Percentiles rank a stretch among this genome's conserved stretches.
phyloP scores from a whole-genome alignment of 1,140 invertebrate genomes.

The Cecropterus lyciades region DNA sequence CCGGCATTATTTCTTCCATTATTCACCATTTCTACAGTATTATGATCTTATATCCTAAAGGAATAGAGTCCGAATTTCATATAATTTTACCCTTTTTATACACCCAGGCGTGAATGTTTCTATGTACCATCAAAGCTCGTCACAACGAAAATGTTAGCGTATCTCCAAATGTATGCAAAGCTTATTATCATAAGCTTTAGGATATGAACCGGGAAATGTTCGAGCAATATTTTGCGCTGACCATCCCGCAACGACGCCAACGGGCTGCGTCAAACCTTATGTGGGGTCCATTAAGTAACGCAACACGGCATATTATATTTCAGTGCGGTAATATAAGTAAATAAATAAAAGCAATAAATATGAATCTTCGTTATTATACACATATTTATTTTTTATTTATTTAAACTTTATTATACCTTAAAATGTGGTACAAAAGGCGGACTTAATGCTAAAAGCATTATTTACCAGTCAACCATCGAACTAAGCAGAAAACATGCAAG shows the following conservation, averaged over 20 bases:
- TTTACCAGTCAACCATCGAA: too few species aligned
- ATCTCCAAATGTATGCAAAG: conserved; percentile 42
- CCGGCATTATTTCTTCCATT: conserved; percentile 50
- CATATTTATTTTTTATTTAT: too few species aligned
- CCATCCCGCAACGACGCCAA: conserved; percentile 39
- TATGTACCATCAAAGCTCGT: conserved; percentile 46
- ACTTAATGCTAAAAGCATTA: too few species aligned
- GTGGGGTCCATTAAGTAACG: conserved; percentile 19
- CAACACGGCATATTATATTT: conserved; percentile 6
- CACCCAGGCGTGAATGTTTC: conserved; percentile 34
- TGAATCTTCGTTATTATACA: background rate
- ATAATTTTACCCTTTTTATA: conserved; percentile 29
- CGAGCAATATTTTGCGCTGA: conserved; percentile 48
- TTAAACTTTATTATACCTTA: too few species aligned
- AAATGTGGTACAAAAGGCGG: too few species aligned
- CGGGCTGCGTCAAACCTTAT: conserved; percentile 25
- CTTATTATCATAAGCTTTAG: conserved; percentile 57
- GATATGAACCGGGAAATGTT: conserved; percentile 49
- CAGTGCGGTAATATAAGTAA: conserved; percentile 1
- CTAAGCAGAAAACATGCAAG: too few species aligned
- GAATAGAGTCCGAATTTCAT: conserved; percentile 27
- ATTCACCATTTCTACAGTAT: conserved; percentile 30
- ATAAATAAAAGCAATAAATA: background rate
- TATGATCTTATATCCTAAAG: conserved; percentile 26
- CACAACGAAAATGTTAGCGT: conserved; percentile 35